Evolutionary conservation across 2,888 invertebrate genomes (phyloP), one percentile per base, ranked within the genome.

Genomic region (Drosophila anomalata): DNA sequence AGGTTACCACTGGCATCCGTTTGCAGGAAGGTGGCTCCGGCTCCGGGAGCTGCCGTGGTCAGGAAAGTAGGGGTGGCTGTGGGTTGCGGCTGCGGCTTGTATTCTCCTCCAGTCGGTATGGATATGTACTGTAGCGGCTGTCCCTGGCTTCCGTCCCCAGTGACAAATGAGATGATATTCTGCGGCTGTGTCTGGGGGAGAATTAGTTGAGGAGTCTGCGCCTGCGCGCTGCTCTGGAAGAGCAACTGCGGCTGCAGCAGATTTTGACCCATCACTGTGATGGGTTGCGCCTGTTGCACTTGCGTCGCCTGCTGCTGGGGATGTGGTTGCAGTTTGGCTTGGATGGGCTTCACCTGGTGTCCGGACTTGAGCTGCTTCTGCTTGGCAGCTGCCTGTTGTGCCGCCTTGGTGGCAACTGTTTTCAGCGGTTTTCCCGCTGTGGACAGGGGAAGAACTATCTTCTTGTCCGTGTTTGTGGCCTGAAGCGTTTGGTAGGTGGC

Each of bases 121-220:
- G 96, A 94, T 48, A 96, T 94, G 81, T 96, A 96, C 84, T 96
- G 96, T 90, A 96, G 95, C 84, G 96, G 96, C 60, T 94, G 93
- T 6, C 92, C 90, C 63, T 91, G 90, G 3, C 89, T 78, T 3
- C 89, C 88, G n/a, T 90, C 90, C 2, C 88, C 88, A 41, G 91
- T 89, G 12, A 92, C 88, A 65, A 91, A 91, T 2, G 94, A 93
- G 54, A 93, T 92, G 59, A 93, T 92, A 81, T 92, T 93, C 48
- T 92, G 91, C 0, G 78, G 67, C 14, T 85, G 78, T 2, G 83
- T 48, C 67, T 86, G 93, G 91, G 59, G 93, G 92, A 89, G 93
- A 69, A 91, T 77, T 8, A 91, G 68, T 31, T 91, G 76, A 29
- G 75, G 81, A n/a, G 72, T 47, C 55, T 71, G 75, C 51, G 59